phyloP scores from a whole-genome alignment of 2,113 vertebrate species.

The Tringa solitaria region DNA sequence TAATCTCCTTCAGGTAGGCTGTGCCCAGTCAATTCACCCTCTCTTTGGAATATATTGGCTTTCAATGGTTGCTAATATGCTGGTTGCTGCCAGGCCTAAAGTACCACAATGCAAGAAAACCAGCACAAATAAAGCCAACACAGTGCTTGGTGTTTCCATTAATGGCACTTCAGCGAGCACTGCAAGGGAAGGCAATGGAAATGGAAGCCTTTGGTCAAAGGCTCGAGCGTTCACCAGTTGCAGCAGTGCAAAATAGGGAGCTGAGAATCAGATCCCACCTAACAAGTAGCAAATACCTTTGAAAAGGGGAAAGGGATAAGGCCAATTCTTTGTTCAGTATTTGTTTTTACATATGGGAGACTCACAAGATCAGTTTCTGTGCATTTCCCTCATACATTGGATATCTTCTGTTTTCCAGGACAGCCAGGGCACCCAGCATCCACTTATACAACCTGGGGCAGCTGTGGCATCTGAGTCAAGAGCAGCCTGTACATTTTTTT shows the following conservation, averaged over 20 bases:
- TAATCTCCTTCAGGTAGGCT: not conserved
- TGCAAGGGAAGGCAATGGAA: not conserved
- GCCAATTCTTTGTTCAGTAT: not conserved
- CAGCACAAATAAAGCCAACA: not conserved
- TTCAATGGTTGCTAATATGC: not conserved
- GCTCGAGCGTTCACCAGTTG: accelerated
- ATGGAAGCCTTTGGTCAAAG: not conserved
- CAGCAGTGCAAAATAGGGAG: not conserved
- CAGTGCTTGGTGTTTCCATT: not conserved
- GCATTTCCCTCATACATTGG: not conserved
- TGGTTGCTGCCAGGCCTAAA: not conserved
- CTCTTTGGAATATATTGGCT: not conserved
- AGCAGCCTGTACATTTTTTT: not conserved
- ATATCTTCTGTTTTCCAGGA: not conserved
- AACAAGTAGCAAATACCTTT: not conserved
- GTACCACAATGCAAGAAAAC: not conserved
- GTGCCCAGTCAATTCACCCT: not conserved
- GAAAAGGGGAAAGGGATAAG: not conserved
- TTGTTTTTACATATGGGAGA: not conserved
- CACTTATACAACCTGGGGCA: not conserved
- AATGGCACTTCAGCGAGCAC: not conserved
- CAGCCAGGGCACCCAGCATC: not conserved
- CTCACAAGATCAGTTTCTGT: not conserved
- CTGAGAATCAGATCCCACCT: not conserved
- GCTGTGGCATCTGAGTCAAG: accelerated